Conservation (phyloP, 2,888 invertebrate genomes). For the Onchidella celtica region DNA sequence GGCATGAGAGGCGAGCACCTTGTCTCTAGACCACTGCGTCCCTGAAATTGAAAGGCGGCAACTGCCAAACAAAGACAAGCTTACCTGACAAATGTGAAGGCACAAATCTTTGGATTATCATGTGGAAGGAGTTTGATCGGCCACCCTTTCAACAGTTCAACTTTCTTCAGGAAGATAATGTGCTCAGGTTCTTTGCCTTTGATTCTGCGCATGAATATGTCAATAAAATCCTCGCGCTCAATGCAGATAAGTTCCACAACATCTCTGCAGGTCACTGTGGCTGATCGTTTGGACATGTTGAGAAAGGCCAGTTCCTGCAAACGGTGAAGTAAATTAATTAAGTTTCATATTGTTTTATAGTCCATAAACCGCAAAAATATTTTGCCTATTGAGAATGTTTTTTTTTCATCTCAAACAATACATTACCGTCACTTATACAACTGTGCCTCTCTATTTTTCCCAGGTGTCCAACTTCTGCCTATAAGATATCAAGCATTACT, state of each 20-base stretch:
- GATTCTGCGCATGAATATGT: constrained; percentile 81
- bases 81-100: constrained; percentile 78
- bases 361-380: too few species aligned
- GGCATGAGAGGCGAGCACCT: too few species aligned
- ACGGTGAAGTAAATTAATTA: background rate
- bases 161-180: constrained; percentile 71
- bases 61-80: too few species aligned
- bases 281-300: constrained; percentile 74
- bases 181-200: constrained; percentile 76
- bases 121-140: constrained; percentile 75
- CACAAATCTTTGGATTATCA: constrained; percentile 75
- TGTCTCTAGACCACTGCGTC: too few species aligned
- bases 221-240: constrained; percentile 83
- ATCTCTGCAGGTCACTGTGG: constrained; percentile 78
- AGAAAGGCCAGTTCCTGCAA: constrained; percentile 77
- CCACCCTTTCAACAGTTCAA: constrained; percentile 74
- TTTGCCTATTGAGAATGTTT: too few species aligned
- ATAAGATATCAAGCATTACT: too few species aligned
- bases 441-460: too few species aligned
- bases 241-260: constrained; percentile 85
- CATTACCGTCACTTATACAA: too few species aligned
- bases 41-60: too few species aligned
- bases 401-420: too few species aligned
- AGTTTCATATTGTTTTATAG: too few species aligned
- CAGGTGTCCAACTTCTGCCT: too few species aligned